phyloP scores from a whole-genome alignment of 2,888 invertebrate species.

The Kuschelorhynchus macadamiae region DNA sequence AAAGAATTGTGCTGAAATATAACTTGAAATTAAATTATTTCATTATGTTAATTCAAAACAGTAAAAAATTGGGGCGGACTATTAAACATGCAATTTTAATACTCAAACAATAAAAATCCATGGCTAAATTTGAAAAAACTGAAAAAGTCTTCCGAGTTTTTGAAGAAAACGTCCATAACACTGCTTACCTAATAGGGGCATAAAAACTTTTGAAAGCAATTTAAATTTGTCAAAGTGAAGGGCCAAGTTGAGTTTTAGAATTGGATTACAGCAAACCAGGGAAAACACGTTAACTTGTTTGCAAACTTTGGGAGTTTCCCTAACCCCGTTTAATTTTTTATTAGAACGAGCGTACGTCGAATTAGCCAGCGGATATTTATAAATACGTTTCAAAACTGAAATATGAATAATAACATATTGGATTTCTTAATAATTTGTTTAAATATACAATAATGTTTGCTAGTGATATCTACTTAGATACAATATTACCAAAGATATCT shows the following conservation, averaged over 20 bases:
- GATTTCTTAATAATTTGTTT: too few relatives aligned
- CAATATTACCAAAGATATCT: too few relatives aligned
- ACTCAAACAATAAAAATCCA: neutral
- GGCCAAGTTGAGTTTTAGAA: conserved; percentile 26
- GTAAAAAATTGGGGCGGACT: too few relatives aligned
- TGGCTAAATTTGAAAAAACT: neutral
- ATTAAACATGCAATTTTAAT: neutral
- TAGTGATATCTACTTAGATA: too few relatives aligned
- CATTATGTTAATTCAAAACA: too few relatives aligned
- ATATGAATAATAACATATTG: too few relatives aligned
- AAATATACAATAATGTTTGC: too few relatives aligned
- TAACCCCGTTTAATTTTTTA: conserved; percentile 5
- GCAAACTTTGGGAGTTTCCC: conserved; percentile 18
- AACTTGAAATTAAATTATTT: too few relatives aligned
- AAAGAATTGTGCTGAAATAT: too few relatives aligned
- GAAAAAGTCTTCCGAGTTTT: neutral
- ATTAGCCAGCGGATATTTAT: neutral
- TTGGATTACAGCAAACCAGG: conserved; percentile 28
- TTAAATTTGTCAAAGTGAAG: conserved; percentile 30
- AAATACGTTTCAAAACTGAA: neutral
- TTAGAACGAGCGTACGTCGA: too few relatives aligned
- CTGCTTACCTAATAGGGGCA: neutral
- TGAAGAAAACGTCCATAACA: neutral
- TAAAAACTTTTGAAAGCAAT: conserved; percentile 9
- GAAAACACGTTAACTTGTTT: conserved; percentile 28